Evolutionary conservation across 2,797 vertebrate genomes (phyloP).

Genomic region (Acanthis flammea): DNA sequence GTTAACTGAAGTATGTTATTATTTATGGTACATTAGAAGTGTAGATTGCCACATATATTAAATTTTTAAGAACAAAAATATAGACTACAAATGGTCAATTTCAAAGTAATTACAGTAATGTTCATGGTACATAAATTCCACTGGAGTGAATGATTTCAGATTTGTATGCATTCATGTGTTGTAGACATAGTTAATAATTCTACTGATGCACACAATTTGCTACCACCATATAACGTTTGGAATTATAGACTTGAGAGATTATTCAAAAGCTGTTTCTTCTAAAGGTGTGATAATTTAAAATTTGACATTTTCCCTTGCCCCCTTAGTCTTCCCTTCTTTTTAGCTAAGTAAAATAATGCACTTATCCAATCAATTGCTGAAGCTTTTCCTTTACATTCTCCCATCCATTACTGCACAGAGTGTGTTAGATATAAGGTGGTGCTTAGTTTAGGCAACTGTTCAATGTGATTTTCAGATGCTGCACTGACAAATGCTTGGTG

Average conservation of each 20-base stretch:
- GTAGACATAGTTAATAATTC: background rate
- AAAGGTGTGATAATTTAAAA: background rate
- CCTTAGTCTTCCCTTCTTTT: background rate
- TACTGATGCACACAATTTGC: background rate
- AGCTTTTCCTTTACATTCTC: background rate
- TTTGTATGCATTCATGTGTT: background rate
- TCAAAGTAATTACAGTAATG: background rate
- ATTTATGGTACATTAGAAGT: background rate
- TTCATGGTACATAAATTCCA: background rate
- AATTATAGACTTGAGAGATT: background rate
- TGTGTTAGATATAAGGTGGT: background rate
- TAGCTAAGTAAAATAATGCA: background rate
- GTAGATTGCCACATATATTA: background rate
- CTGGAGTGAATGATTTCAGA: background rate
- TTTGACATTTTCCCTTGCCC: background rate
- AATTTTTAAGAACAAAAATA: background rate
- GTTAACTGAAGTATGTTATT: background rate
- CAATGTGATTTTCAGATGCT: background rate
- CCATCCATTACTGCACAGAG: background rate
- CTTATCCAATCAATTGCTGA: background rate
- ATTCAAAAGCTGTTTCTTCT: background rate
- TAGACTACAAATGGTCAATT: background rate
- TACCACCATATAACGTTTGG: background rate
- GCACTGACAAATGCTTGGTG: background rate
- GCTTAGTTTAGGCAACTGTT: background rate